Base-by-base conservation (phyloP, 2,113 vertebrate species). In the Oryzias curvinotus region DNA sequence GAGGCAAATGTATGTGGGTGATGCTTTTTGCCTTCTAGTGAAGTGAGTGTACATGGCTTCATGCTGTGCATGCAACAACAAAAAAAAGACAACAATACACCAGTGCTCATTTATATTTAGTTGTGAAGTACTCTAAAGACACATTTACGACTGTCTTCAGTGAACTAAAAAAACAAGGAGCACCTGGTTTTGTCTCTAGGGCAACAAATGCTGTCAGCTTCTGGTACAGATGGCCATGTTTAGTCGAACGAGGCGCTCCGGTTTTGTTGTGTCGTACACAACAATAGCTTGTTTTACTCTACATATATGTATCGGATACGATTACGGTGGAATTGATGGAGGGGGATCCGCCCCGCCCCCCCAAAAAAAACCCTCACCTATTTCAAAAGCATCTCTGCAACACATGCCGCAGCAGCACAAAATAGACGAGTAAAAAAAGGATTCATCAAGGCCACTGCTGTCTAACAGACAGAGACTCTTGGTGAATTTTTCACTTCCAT, bases 1-100 rank as follows among this genome's bases (percentile, higher is more conserved):
- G 85, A 62, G 75, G 75, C 41, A 49, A 59, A 44, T 56, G 59
- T 57, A 58, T 26, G 86, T 88, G 80, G 86, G 85, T 65, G 83
- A 66, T 78, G 57, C 66, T 71, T 78, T 74, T 73, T 83, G 68
- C 72, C 61, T 80, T 86, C 52, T 75, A 75, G 66, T 67, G 65
- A 73, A 68, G 54, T 55, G 64, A 83, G 62, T 54, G 57, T 75
- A 82, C 58, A 36, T 62, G 67, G 65, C 55, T 61, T 75, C 48
- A 52, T 46, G 42, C 58, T 23, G 25, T 62, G 21, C 45, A 43
- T 41, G 46, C 36, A 36, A 36, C 36, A 10, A 10, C 8, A 36
- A 48, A 45, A 52, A 65, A 26, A 21, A 49, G 15, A 54, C 48
- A 52, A 45, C 49, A 62, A 70, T 26, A 45, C 57, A 5, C 28